Conservation (phyloP, 2,888 invertebrate species). For the Andrena flavipes region DNA sequence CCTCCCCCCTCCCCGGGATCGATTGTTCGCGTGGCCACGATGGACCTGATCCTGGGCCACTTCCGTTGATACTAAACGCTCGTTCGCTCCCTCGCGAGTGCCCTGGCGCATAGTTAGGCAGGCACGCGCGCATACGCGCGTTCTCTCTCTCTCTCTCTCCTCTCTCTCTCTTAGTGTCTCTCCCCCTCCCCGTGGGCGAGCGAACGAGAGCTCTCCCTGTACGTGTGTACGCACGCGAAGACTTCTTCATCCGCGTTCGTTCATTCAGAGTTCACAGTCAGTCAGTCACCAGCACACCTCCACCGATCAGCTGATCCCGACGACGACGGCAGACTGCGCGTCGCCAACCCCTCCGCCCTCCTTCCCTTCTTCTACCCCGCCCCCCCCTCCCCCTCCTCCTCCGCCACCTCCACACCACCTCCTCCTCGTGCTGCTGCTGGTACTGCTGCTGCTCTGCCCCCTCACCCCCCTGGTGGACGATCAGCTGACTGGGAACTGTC, state of each 20-base stretch:
- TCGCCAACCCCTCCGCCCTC: constrained; percentile 79
- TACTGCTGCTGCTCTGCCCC: constrained; percentile 48
- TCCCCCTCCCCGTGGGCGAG: constrained; percentile 44
- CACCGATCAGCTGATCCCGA: constrained; percentile 72
- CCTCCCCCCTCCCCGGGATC: not conserved
- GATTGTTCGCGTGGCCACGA: constrained; percentile 14
- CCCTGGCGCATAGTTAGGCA: constrained; percentile 70
- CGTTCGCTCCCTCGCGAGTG: constrained; percentile 64
- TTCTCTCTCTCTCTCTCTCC: constrained; percentile 40
- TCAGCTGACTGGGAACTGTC: constrained; percentile 83
- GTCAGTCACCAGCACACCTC: constrained; percentile 75
- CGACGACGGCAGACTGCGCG: constrained; percentile 80
- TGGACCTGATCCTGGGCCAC: constrained; percentile 36
- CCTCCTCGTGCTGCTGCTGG: constrained; percentile 41
- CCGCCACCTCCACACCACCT: constrained; percentile 61
- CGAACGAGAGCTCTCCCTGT: constrained; percentile 59
- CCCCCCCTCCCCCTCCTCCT: constrained; percentile 51
- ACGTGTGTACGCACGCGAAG: constrained; percentile 74
- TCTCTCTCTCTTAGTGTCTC: constrained; percentile 42
- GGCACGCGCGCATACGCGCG: constrained; percentile 67
- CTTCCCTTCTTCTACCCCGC: constrained; percentile 48
- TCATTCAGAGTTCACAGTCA: constrained; percentile 75
- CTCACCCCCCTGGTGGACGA: constrained; percentile 74
- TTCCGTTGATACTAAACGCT: constrained; percentile 58
- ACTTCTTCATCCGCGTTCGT: constrained; percentile 79